phyloP scores from a whole-genome alignment of 2,113 vertebrate genomes.

The Leucosticte australis region DNA sequence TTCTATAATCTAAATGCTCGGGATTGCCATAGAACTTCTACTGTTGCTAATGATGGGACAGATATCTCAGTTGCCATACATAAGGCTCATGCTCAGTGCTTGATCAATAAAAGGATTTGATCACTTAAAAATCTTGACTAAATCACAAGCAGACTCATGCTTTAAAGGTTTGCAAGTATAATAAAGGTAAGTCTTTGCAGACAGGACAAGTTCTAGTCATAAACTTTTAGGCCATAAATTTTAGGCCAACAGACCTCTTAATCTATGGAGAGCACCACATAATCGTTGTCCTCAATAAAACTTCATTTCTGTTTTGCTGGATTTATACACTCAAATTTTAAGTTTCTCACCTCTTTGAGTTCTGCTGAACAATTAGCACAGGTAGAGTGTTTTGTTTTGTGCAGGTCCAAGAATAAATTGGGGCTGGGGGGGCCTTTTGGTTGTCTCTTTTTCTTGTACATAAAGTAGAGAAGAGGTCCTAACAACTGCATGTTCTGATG shows the following conservation, averaged over 20 bases:
- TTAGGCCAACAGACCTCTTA: background rate
- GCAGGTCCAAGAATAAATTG: background rate
- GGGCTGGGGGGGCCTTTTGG: accelerated
- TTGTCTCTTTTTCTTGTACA: background rate
- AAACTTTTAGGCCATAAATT: background rate
- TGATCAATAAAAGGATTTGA: background rate
- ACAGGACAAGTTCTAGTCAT: background rate
- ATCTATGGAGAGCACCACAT: background rate
- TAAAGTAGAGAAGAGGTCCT: background rate
- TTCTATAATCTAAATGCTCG: background rate
- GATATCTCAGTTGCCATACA: background rate
- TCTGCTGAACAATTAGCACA: background rate
- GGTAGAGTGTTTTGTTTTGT: background rate
- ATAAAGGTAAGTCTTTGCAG: background rate
- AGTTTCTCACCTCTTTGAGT: background rate
- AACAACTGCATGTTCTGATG: background rate
- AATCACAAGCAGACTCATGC: background rate
- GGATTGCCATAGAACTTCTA: background rate
- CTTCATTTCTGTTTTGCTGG: background rate
- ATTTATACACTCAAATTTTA: background rate
- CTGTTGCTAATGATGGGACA: background rate
- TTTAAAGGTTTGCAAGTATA: background rate
- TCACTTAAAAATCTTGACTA: background rate
- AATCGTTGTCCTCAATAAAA: background rate
- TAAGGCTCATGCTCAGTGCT: background rate